phyloP scores from a whole-genome alignment of 2,888 invertebrate genomes.

The Ochlodes sylvanus region DNA sequence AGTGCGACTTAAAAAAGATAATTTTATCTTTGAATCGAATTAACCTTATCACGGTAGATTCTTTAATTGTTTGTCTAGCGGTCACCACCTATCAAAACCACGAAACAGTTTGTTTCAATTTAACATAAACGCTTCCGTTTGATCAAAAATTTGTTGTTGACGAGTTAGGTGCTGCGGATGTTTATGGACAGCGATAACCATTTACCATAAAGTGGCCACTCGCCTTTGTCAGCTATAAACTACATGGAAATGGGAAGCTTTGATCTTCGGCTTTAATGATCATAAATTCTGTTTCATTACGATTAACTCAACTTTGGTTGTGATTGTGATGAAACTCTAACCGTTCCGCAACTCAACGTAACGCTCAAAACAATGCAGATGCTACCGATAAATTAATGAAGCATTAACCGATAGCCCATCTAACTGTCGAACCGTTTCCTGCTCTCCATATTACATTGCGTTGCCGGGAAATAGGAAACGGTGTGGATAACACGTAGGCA shows the following conservation, averaged over 20 bases:
- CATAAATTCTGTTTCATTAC: background rate
- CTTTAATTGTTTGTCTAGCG: too few species aligned
- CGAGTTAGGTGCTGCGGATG: too few species aligned
- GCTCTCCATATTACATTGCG: conserved; percentile 20
- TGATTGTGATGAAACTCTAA: background rate
- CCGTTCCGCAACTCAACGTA: background rate
- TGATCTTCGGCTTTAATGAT: background rate
- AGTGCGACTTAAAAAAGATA: too few species aligned
- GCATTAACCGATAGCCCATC: conserved; percentile 16
- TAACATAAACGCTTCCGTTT: too few species aligned
- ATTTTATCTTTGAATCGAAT: too few species aligned
- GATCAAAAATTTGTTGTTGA: too few species aligned
- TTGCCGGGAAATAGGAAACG: conserved; percentile 67
- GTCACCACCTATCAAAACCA: too few species aligned
- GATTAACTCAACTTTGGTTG: background rate
- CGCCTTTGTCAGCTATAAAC: too few species aligned
- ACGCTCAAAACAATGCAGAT: conserved; percentile 15
- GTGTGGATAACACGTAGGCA: conserved; percentile 59
- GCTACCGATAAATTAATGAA: conserved; percentile 24
- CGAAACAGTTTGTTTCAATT: too few species aligned
- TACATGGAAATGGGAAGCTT: background rate
- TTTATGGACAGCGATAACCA: too few species aligned
- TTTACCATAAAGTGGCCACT: too few species aligned
- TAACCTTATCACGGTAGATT: too few species aligned
- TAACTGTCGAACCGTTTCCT: conserved; percentile 27